These are phyloP conservation scores for Megaustenia siamemsis DNA, from an alignment of 2,888 invertebrate genomes.

Conservation along the genomic window DNA sequence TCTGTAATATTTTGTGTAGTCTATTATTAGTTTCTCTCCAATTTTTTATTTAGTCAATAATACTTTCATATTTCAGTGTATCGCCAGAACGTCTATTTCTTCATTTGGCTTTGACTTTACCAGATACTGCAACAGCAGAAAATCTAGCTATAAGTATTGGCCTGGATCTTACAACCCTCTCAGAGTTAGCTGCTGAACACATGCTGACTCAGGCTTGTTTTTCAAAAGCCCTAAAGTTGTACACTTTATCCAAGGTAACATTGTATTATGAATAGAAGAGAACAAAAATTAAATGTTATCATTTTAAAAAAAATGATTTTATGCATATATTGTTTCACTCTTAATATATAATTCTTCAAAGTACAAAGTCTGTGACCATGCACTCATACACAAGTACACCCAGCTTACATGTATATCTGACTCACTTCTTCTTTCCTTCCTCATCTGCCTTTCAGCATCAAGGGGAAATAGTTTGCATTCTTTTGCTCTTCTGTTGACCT, in stretches of 20 bases:
- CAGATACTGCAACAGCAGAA: conserved; percentile 83
- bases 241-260: conserved; percentile 87
- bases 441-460: too few species aligned
- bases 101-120: conserved; percentile 82
- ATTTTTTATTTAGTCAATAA: too few species aligned
- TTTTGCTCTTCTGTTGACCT: too few species aligned
- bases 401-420: too few species aligned
- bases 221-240: conserved; percentile 89
- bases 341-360: too few species aligned
- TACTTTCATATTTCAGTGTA: conserved; percentile 61
- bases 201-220: conserved; percentile 87
- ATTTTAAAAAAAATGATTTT: neutral
- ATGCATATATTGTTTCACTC: neutral
- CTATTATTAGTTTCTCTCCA: too few species aligned
- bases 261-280: neutral
- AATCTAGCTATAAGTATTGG: conserved; percentile 83
- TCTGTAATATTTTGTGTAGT: too few species aligned
- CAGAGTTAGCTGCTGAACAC: conserved; percentile 89
- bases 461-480: too few species aligned
- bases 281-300: neutral
- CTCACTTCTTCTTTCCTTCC: too few species aligned
- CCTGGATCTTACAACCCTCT: conserved; percentile 85
- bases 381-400: too few species aligned
- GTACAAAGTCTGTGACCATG: too few species aligned
- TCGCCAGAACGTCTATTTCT: conserved; percentile 82